Evolutionary conservation across 2,797 vertebrate genomes (phyloP).

Genomic region (Arctocebus calabarensis): DNA sequence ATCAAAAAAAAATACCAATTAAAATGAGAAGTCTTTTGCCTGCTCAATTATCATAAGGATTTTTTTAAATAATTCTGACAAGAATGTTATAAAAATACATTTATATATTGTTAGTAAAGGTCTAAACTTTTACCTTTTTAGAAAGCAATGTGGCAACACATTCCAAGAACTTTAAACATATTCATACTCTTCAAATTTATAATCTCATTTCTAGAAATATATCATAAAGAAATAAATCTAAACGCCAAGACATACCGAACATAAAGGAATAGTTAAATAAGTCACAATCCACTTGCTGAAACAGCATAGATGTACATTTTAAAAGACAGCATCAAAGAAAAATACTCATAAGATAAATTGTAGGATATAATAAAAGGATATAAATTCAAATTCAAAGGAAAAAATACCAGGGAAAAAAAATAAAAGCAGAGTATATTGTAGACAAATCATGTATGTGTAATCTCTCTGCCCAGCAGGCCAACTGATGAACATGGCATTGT

Average conservation of each 20-base stretch:
- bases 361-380: not conserved
- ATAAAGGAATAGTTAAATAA: conserved; percentile 48
- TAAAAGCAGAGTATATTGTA: not conserved
- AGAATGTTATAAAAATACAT: conserved; percentile 43
- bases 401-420: not conserved
- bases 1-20: conserved; percentile 51
- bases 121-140: conserved; percentile 41
- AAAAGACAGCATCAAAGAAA: conserved; percentile 33
- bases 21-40: conserved; percentile 50
- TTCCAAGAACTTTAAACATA: conserved; percentile 38
- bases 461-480: not conserved
- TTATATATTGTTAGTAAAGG: not conserved
- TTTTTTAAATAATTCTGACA: conserved; percentile 10
- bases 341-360: not conserved
- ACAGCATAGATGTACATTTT: not conserved
- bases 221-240: conserved; percentile 55
- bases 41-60: not conserved
- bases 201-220: conserved; percentile 48
- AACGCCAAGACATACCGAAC: not conserved
- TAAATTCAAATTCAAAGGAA: not conserved
- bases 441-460: not conserved
- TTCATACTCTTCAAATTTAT: conserved; percentile 8
- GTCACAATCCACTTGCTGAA: conserved; percentile 33
- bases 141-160: conserved; percentile 25
- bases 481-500: not conserved